phyloP scores from a whole-genome alignment of 2,888 invertebrate species.

The Microctonus aethiopoides region DNA sequence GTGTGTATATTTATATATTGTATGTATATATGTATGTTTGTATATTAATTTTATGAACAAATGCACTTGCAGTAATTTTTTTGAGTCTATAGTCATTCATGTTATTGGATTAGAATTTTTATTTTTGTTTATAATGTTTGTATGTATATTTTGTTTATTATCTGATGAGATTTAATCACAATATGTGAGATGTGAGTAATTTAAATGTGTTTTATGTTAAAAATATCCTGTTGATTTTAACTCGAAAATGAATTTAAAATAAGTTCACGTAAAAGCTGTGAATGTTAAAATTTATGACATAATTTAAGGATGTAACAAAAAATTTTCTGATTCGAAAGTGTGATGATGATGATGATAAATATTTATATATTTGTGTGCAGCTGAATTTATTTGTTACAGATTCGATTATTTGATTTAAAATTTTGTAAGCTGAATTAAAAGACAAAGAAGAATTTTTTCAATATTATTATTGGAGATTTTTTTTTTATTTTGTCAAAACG shows the following conservation, averaged over 20 bases:
- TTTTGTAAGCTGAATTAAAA: too few species aligned
- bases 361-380: too few species aligned
- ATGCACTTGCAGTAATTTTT: constrained; percentile 9
- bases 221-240: neutral
- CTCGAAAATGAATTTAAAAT: neutral
- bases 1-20: neutral
- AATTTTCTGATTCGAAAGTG: neutral
- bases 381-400: too few species aligned
- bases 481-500: neutral
- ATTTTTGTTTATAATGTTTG: too few species aligned
- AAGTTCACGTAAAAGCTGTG: neutral
- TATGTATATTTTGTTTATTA: neutral
- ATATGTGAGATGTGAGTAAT: neutral
- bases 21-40: neutral
- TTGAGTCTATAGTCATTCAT: neutral
- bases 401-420: too few species aligned
- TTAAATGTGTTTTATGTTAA: neutral
- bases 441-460: too few species aligned
- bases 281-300: neutral
- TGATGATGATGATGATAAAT: too few species aligned
- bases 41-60: neutral
- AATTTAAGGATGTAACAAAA: neutral
- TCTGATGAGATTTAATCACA: neutral
- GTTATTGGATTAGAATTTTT: neutral
- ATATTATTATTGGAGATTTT: too few species aligned